A percentile compares a stretch with the other conserved stretches of the same genome.
Evolutionary conservation across 2,113 vertebrate species (phyloP).

Genomic region (Vulpes ferrilata): DNA sequence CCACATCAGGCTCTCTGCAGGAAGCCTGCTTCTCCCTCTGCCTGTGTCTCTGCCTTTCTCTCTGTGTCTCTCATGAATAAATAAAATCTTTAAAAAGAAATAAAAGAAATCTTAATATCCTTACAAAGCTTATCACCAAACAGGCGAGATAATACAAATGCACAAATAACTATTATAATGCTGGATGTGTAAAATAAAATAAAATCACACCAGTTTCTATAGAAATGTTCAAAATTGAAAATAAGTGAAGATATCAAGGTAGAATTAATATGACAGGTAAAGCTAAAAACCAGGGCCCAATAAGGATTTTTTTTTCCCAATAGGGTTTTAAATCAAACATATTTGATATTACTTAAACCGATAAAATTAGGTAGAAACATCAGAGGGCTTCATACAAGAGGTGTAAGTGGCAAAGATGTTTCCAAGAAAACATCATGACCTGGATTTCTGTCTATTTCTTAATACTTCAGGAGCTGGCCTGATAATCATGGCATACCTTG

Average conservation of each 20-base stretch:
- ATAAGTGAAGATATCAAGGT: not conserved
- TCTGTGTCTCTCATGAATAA: too few species aligned
- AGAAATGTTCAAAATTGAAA: not conserved
- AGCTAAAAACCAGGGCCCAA: not conserved
- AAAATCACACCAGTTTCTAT: not conserved
- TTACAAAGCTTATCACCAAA: not conserved
- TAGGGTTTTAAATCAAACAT: not conserved
- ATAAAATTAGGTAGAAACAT: not conserved
- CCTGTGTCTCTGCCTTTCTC: too few species aligned
- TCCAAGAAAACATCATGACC: not conserved
- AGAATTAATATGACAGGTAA: conserved; percentile 33
- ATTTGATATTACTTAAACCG: not conserved
- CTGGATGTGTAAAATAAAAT: not conserved
- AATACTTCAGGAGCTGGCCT: not conserved
- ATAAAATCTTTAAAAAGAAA: too few species aligned
- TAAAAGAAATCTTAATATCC: not conserved
- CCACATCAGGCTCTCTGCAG: too few species aligned
- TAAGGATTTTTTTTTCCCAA: not conserved
- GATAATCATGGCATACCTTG: not conserved
- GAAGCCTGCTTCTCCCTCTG: too few species aligned
- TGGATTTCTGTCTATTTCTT: not conserved
- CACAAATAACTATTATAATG: not conserved
- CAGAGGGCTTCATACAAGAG: not conserved
- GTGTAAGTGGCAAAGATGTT: not conserved
- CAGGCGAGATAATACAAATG: not conserved